Percentiles rank a stretch among this genome's conserved stretches.
Evolutionary conservation across 2,888 invertebrate genomes (phyloP).

Genomic region (Camponotus fellah): DNA sequence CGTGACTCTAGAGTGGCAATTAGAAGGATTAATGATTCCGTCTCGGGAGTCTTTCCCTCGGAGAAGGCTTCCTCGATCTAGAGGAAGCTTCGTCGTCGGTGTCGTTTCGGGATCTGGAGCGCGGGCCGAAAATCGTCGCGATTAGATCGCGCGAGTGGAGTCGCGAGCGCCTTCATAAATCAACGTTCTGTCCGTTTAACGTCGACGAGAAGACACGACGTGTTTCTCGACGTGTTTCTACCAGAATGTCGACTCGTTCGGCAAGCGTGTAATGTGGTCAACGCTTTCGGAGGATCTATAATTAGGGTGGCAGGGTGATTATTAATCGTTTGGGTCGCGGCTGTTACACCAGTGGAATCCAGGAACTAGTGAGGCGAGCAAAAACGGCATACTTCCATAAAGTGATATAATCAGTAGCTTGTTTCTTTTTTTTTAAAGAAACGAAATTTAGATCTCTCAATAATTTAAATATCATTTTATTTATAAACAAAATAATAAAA

Average conservation of each 20-base stretch:
- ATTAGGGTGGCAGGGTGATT: constrained; percentile 33
- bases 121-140: constrained; percentile 67
- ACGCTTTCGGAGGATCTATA: constrained; percentile 33
- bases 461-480: neutral
- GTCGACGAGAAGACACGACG: constrained; percentile 56
- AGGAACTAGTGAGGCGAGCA: neutral
- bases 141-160: constrained; percentile 69
- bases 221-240: constrained; percentile 55
- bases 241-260: constrained; percentile 37
- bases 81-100: neutral
- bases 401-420: constrained; percentile 13
- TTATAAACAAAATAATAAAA: neutral
- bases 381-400: neutral
- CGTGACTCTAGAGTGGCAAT: constrained; percentile 80
- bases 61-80: constrained; percentile 23
- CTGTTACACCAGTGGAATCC: neutral
- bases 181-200: constrained; percentile 78
- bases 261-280: constrained; percentile 46
- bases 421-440: neutral
- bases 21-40: constrained; percentile 83
- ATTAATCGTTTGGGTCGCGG: constrained; percentile 37
- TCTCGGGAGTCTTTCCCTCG: constrained; percentile 58
- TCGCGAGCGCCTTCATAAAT: constrained; percentile 73
- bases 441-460: neutral
- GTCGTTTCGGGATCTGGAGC: constrained; percentile 21